Conservation (phyloP, 2,797 vertebrate genomes). For the Vireo griseus region DNA sequence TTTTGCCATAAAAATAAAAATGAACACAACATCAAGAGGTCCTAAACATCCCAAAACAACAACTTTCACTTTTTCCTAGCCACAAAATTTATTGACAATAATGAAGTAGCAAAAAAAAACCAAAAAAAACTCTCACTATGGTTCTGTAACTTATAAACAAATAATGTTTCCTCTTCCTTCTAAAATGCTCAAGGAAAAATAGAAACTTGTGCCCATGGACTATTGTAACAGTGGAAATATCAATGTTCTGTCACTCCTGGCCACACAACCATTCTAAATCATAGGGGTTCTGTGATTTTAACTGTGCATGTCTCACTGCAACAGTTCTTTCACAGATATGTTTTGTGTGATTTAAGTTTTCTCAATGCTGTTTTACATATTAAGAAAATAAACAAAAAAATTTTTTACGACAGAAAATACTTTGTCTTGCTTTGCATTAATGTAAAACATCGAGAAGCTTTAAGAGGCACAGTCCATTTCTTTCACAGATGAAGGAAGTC, state of each 20-base stretch:
- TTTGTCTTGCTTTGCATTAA: not conserved
- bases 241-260: not conserved
- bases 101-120: not conserved
- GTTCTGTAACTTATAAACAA: not conserved
- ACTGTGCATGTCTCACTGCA: not conserved
- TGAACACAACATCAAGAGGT: not conserved
- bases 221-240: not conserved
- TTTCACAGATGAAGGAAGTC: not conserved
- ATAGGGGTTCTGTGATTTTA: not conserved
- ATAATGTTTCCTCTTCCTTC: not conserved
- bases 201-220: not conserved
- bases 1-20: not conserved
- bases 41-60: not conserved
- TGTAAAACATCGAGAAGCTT: not conserved
- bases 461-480: not conserved
- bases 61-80: not conserved
- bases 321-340: not conserved
- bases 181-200: not conserved
- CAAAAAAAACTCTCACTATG: not conserved
- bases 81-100: not conserved
- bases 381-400: not conserved
- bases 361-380: fast-evolving
- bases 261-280: not conserved
- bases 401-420: not conserved
- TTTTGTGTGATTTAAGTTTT: not conserved